Evolutionary conservation across 2,888 invertebrate species (phyloP), one percentile per base, ranked within the genome.

Genomic region (Diarsia brunnea): DNA sequence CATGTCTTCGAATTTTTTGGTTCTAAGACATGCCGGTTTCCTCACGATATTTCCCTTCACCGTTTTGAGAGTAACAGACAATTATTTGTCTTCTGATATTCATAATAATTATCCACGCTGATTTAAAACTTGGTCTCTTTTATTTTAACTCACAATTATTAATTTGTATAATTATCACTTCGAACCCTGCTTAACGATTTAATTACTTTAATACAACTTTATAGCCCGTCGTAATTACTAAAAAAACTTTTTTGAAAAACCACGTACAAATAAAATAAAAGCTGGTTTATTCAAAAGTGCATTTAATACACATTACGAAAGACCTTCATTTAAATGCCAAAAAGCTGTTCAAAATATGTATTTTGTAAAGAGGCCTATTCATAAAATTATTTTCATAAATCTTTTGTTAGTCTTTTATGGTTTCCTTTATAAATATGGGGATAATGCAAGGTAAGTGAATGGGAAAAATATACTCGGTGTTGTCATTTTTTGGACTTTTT

Each of bases 361-460:
- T 79, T 77, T 72, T 69, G 43, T 65, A 61, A 74, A 38, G 60
- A 63, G 16, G 55, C 14, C 77, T 73, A 75, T 85, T 85, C 86
- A 83, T 67, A 73, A 81, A 75, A 78, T 79, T 38, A 76, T 85
- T 78, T 83, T 71, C 67, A 68, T 81, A 73, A 85, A 67, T 31
- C 86, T 81, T 81, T 85, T 81, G 83, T 83, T 61, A 31, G 74
- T 58, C 43, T 73, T 79, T 87, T 75, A 79, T 69, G 69, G 73
- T 80, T 69, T 79, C 70, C 75, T 80, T 85, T 79, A 67, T 67
- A 71, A 81, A 79, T 78, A 83, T 87, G 51, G 49, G 67, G 51
- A 83, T 81, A 81, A 83, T 77, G 78, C 75, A 72, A 65, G 64
- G 27, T 76, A 72, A 69, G 16, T 84, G 77, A 85, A 87, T 76